Evolutionary conservation across 2,113 vertebrate genomes (phyloP).

Genomic region (Mormoops blainvillei): DNA sequence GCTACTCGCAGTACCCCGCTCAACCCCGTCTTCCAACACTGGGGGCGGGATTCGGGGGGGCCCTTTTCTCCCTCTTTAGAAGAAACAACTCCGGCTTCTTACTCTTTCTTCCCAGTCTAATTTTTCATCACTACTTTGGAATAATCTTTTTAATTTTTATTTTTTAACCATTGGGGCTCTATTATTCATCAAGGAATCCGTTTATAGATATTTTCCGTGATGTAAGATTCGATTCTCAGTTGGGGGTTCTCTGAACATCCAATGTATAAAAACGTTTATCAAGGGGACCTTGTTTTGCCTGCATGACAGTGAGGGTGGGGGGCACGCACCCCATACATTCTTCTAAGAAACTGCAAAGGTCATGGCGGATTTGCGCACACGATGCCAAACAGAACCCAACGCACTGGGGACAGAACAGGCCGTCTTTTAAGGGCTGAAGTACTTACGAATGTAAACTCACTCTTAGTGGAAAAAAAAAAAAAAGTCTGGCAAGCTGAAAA

Average conservation of each 20-base stretch:
- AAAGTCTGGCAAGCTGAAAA: background rate
- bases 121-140: background rate
- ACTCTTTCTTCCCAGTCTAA: background rate
- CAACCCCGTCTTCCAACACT: no score
- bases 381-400: background rate
- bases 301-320: background rate
- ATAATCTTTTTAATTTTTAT: background rate
- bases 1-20: accelerated
- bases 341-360: background rate
- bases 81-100: background rate
- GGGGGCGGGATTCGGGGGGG: no score
- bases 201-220: background rate
- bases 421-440: background rate
- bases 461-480: background rate
- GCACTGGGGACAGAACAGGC: background rate
- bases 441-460: background rate
- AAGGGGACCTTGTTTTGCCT: background rate
- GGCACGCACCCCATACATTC: background rate
- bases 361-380: background rate
- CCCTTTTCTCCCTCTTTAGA: background rate
- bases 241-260: background rate
- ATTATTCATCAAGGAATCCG: background rate
- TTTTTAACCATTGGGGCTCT: background rate
- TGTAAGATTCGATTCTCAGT: background rate
- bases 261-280: background rate